phyloP scores from a whole-genome alignment of 2,888 invertebrate genomes.

The Atethmia centrago region DNA sequence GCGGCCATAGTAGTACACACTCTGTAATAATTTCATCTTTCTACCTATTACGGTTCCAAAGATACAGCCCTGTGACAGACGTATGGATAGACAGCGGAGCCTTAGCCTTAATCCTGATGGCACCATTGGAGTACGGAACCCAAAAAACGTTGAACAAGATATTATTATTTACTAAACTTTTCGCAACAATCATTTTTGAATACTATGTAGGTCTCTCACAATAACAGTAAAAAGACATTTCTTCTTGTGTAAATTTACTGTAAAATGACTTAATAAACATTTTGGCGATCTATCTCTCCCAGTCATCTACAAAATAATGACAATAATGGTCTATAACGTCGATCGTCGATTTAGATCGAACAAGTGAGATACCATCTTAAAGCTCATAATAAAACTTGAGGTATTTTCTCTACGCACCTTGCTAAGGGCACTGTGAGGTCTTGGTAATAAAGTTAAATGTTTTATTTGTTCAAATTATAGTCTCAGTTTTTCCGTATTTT shows the following conservation, averaged over 20 bases:
- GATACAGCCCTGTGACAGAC: background rate
- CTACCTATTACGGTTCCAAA: background rate
- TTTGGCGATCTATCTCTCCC: conserved; percentile 4
- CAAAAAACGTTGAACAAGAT: background rate
- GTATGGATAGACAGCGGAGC: background rate
- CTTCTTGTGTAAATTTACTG: background rate
- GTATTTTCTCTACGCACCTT: background rate
- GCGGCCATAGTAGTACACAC: no score
- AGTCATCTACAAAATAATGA: conserved; percentile 13
- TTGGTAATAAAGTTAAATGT: conserved; percentile 23
- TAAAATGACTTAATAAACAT: conserved; percentile 12
- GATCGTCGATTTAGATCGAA: conserved; percentile 8
- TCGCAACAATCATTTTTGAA: background rate
- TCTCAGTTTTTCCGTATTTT: conserved; percentile 25
- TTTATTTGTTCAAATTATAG: conserved; percentile 43
- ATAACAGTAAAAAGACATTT: background rate
- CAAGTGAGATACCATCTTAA: background rate
- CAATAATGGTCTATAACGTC: background rate
- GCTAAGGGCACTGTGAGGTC: conserved; percentile 13
- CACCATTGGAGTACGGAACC: background rate
- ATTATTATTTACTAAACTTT: background rate
- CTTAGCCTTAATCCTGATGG: background rate
- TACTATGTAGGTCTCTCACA: background rate
- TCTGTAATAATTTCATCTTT: background rate
- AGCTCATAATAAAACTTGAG: conserved; percentile 2